phyloP scores from a whole-genome alignment of 2,888 invertebrate species.

The Scaeva pyrastri region DNA sequence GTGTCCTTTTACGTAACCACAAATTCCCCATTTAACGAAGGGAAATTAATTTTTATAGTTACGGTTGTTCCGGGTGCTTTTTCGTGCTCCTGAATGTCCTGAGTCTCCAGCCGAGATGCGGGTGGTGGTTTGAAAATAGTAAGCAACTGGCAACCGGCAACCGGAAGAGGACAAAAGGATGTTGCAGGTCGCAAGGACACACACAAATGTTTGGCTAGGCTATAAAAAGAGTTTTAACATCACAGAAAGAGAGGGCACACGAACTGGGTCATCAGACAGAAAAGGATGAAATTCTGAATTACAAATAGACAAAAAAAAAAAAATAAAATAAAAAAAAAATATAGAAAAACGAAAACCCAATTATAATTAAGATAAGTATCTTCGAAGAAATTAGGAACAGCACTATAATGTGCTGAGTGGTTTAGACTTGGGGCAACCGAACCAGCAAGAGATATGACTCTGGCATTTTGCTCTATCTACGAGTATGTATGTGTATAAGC shows the following conservation, averaged over 20 bases:
- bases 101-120: not conserved
- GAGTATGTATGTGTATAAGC: too few species aligned
- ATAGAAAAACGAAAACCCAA: conserved; percentile 73
- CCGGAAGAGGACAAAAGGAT: conserved; percentile 36
- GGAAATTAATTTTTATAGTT: conserved; percentile 76
- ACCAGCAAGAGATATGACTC: conserved; percentile 71
- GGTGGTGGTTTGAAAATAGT: not conserved
- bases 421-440: conserved; percentile 68
- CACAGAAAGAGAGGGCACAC: too few species aligned
- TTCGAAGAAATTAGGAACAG: conserved; percentile 74
- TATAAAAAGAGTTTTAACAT: not conserved
- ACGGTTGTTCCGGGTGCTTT: conserved; percentile 49
- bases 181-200: conserved; percentile 54
- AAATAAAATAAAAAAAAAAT: conserved; percentile 19
- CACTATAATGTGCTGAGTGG: conserved; percentile 76
- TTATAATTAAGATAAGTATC: conserved; percentile 76
- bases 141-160: not conserved
- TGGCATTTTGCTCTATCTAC: too few species aligned
- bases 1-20: conserved; percentile 75
- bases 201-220: conserved; percentile 20
- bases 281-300: conserved; percentile 58
- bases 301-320: conserved; percentile 34
- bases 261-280: not conserved
- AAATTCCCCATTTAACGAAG: conserved; percentile 73
- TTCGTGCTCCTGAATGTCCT: not conserved